phyloP scores from a whole-genome alignment of 2,888 invertebrate genomes.

The Heliconius ismenius region DNA sequence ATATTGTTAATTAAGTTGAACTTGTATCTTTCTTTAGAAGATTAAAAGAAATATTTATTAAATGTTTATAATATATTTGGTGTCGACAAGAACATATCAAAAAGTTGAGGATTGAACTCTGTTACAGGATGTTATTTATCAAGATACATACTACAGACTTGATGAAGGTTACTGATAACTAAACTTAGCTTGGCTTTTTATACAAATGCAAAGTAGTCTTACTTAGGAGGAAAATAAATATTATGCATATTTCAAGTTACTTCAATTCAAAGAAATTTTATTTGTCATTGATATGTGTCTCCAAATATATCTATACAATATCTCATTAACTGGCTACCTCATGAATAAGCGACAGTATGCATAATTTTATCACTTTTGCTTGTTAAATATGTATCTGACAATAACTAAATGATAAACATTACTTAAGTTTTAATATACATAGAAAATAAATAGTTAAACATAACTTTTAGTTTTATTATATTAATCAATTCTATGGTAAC shows the following conservation, averaged over 20 bases:
- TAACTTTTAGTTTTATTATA: slow-evolving; percentile 15
- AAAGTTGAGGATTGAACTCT: slow-evolving; percentile 29
- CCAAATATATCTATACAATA: slow-evolving; percentile 8
- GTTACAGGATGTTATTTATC: slow-evolving; percentile 39
- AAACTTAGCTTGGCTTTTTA: slow-evolving; percentile 34
- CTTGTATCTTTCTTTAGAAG: slow-evolving; percentile 15
- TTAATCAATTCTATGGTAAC: neutral
- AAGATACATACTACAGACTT: slow-evolving; percentile 30
- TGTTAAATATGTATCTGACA: slow-evolving; percentile 31
- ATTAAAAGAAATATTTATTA: neutral
- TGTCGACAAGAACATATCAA: slow-evolving; percentile 34
- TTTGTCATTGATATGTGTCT: slow-evolving; percentile 16
- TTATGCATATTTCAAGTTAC: slow-evolving; percentile 15
- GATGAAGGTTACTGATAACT: slow-evolving; percentile 46
- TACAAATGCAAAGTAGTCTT: slow-evolving; percentile 50
- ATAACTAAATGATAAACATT: slow-evolving; percentile 33
- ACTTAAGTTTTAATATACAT: slow-evolving; percentile 21
- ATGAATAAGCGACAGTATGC: slow-evolving; percentile 7
- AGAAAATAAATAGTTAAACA: slow-evolving; percentile 4
- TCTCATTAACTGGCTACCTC: slow-evolving; percentile 24
- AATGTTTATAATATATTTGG: neutral
- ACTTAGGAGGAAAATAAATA: slow-evolving; percentile 20
- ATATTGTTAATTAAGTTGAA: slow-evolving; percentile 4
- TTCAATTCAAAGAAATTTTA: slow-evolving; percentile 14
- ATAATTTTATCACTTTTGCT: slow-evolving; percentile 10